A percentile compares a stretch with the other conserved stretches of the same genome.
Conservation (phyloP, 2,797 vertebrate species). For the Petrocephalus schoutedeni region DNA sequence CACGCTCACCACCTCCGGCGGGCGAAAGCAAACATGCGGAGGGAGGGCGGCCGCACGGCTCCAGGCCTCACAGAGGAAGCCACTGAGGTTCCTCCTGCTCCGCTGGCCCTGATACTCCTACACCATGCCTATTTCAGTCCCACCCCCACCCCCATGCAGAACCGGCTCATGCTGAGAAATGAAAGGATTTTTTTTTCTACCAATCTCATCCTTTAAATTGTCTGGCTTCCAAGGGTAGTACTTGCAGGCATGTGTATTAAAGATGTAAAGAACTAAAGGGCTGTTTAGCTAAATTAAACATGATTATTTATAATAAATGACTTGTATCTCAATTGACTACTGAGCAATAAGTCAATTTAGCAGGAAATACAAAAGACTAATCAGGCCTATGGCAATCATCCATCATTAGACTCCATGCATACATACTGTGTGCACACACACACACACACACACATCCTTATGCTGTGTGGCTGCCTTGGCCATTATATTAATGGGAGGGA, state of each 20-base stretch:
- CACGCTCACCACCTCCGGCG: not conserved
- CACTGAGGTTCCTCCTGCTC: not conserved
- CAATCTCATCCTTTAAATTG: constrained; percentile 2
- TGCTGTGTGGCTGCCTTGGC: not conserved
- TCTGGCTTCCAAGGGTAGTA: not conserved
- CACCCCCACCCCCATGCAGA: not conserved
- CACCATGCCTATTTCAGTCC: not conserved
- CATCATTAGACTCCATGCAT: not conserved
- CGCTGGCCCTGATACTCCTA: not conserved
- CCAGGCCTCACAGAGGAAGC: not conserved
- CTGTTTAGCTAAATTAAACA: constrained; percentile 11
- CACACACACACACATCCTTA: not conserved
- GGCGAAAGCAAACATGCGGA: not conserved
- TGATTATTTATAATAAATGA: constrained; percentile 15
- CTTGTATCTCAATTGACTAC: constrained; percentile 8
- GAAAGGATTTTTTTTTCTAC: not conserved
- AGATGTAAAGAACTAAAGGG: not conserved
- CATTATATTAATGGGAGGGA: not conserved
- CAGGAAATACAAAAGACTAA: not conserved
- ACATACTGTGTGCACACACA: not conserved
- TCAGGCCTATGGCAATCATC: not conserved
- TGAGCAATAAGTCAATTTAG: not conserved
- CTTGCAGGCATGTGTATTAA: constrained; percentile 9
- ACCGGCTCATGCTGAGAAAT: not conserved
- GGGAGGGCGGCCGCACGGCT: no score